Evolutionary conservation across 1,140 invertebrate genomes (phyloP).

Genomic region (Drosophila elegans): DNA sequence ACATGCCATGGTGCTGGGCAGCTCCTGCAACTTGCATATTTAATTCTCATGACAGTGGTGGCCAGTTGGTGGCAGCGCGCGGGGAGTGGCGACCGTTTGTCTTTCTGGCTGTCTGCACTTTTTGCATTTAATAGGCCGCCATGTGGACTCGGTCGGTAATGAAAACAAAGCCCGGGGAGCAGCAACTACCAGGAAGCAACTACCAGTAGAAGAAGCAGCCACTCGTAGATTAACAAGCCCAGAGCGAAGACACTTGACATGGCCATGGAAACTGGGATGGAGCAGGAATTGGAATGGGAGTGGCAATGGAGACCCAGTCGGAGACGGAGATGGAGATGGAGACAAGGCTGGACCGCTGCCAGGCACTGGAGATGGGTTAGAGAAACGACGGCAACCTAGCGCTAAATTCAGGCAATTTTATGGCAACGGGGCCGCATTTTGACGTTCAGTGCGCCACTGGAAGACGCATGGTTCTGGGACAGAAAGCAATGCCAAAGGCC

Average conservation of each 20-base stretch:
- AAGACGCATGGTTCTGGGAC: constrained; percentile 65
- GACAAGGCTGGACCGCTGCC: constrained; percentile 64
- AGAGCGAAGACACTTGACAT: constrained; percentile 67
- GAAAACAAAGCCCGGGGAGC: constrained; percentile 78
- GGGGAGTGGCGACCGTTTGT: constrained; percentile 54
- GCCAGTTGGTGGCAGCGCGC: constrained; percentile 12
- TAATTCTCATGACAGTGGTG: constrained; percentile 69
- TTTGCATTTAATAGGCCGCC: constrained; percentile 81
- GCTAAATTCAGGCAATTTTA: constrained; percentile 83
- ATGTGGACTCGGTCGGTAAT: constrained; percentile 73
- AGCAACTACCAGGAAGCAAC: constrained; percentile 55
- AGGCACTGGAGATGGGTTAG: constrained; percentile 64
- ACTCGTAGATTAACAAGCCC: constrained; percentile 78
- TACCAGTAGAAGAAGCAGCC: constrained; percentile 40
- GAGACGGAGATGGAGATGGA: constrained; percentile 21
- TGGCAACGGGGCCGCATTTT: constrained; percentile 67
- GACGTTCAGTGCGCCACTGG: constrained; percentile 73
- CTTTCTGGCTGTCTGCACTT: constrained; percentile 78
- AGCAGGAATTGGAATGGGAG: background rate
- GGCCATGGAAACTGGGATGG: constrained; percentile 3
- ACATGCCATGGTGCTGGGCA: constrained; percentile 42
- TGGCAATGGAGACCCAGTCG: background rate
- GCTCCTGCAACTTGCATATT: constrained; percentile 58
- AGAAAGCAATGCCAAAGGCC: constrained; percentile 21
- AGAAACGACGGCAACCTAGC: constrained; percentile 55